Evolutionary conservation across 2,888 invertebrate species (phyloP), one percentile per base, ranked within the genome.

Genomic region (Eupsilia transversa): DNA sequence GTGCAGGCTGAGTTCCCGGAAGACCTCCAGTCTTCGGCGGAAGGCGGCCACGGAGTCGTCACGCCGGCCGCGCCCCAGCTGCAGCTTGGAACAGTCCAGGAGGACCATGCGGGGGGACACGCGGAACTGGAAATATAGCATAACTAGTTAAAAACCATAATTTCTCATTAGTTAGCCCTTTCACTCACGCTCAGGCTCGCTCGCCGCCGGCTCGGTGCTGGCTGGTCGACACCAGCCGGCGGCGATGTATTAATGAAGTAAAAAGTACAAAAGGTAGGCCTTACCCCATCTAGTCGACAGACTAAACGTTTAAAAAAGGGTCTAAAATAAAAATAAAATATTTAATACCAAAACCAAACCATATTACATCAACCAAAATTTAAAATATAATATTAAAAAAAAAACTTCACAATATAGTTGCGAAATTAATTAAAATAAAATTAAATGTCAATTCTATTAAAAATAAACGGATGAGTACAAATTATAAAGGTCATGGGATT

Each of bases 21-120:
- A 99, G 78, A 98, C 97, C 92, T 98, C 98, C 68, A 99, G 96
- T 43, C 99, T 97, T 74, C 98, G 97, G 57, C 98, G 96, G 93
- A 99, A 98, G 0, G 99, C 98, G 14, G 98, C 98, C 38, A 98
- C 98, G 14, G 98, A 98, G 94, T 99, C 99, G 91, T 99, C 99
- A 23, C 98, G 96, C 43, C 98, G 96, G 0, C 98, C 98, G 41
- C 98, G 97, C 0, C 98, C 98, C 63, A 98, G 95, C 92, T 99
- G 98, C 76, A 99, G 96, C 93, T 99, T 99, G 0, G 99, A 99
- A 90, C 99, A 99, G 94, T 99, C 99, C 88, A 99, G 96, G 1
- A 99, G 97, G 7, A 99, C 97, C 90, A 98, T 97, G 0, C 98
- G 97, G 3, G 99, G 99, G 66, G 97, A 97, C 87, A 98, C 97